Conservation (phyloP, 2,797 vertebrate species). For the Hippocampus kuda region DNA sequence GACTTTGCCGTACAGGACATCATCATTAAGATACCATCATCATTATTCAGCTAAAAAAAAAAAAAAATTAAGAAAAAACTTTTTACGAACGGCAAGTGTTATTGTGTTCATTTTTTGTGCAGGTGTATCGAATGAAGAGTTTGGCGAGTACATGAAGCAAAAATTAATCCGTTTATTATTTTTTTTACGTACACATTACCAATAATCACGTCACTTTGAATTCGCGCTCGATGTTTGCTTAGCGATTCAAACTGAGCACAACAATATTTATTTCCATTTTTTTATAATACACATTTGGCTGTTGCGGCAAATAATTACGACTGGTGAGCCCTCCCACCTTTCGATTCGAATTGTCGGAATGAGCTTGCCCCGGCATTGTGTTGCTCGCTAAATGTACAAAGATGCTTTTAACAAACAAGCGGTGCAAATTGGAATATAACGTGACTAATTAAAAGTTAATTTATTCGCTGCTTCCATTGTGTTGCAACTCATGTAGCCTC, state of each 20-base stretch:
- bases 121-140: too few relatives aligned
- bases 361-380: conserved; percentile 11
- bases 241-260: too few relatives aligned
- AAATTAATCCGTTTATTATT: background rate
- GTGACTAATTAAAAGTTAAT: conserved; percentile 55
- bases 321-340: conserved; percentile 2
- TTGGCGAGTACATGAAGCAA: too few relatives aligned
- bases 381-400: conserved; percentile 9
- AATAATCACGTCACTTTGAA: too few relatives aligned
- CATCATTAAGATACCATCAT: conserved; percentile 30
- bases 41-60: conserved; percentile 10
- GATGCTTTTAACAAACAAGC: conserved; percentile 22
- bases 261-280: too few relatives aligned
- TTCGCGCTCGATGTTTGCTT: too few relatives aligned
- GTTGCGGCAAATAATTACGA: background rate
- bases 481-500: conserved; percentile 31
- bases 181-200: too few relatives aligned
- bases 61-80: background rate
- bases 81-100: too few relatives aligned
- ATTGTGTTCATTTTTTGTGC: too few relatives aligned
- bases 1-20: conserved; percentile 21
- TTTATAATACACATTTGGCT: too few relatives aligned
- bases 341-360: conserved; percentile 15
- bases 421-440: conserved; percentile 45
- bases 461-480: conserved; percentile 31